Percentiles rank a stretch among this genome's conserved stretches.
These are phyloP conservation scores for Eupithecia subumbrata DNA, from an alignment of 2,888 invertebrate genomes.

Conservation along the genomic window DNA sequence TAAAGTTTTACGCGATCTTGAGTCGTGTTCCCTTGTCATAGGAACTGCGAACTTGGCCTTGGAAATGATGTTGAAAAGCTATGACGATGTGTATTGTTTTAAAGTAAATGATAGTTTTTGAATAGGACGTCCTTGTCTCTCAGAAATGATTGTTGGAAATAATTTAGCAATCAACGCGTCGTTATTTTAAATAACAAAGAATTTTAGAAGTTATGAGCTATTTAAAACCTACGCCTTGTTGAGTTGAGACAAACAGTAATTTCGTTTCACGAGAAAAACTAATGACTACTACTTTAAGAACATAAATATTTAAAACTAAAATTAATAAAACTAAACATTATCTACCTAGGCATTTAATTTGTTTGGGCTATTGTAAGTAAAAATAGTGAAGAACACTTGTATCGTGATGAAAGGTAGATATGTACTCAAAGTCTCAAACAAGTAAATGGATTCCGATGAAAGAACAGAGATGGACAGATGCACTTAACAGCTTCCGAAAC, in stretches of 20 bases:
- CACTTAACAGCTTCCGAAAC: slow-evolving; percentile 48
- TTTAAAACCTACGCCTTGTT: neutral
- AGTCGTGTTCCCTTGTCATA: slow-evolving; percentile 17
- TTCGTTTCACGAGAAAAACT: slow-evolving; percentile 5
- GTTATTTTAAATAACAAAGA: slow-evolving; percentile 17
- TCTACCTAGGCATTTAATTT: neutral
- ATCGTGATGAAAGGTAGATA: slow-evolving; percentile 18
- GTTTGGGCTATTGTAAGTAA: neutral
- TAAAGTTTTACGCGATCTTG: slow-evolving; percentile 16
- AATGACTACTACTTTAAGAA: neutral
- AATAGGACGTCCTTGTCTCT: slow-evolving; percentile 26
- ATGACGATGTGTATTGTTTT: slow-evolving; percentile 28
- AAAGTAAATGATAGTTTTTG: slow-evolving; percentile 26
- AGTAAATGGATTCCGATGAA: slow-evolving; percentile 43
- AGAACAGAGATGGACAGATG: slow-evolving; percentile 44
- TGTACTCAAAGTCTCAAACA: slow-evolving; percentile 23
- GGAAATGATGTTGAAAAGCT: slow-evolving; percentile 14
- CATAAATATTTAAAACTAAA: neutral
- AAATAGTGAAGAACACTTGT: slow-evolving; percentile 31
- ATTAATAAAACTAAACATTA: neutral
- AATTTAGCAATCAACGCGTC: slow-evolving; percentile 15
- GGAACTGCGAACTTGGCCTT: slow-evolving; percentile 14
- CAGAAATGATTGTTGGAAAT: slow-evolving; percentile 16
- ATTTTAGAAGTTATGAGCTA: slow-evolving; percentile 15
- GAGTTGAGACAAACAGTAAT: slow-evolving; percentile 17